Conservation (phyloP, 2,113 vertebrate species). For the Eubucco bourcierii region DNA sequence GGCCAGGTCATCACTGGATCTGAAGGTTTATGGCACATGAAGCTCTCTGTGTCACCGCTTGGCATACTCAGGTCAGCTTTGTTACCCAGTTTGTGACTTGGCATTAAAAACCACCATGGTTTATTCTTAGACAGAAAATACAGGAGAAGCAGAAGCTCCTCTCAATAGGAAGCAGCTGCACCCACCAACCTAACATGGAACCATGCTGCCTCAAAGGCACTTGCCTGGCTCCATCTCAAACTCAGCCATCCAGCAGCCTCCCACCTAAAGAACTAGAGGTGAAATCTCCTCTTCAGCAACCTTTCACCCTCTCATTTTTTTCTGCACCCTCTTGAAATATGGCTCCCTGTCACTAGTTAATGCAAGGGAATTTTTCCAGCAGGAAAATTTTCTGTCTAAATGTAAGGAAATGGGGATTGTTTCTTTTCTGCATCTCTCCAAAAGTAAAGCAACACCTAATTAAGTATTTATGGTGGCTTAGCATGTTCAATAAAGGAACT, state of each 20-base stretch:
- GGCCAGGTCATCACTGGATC: too few species aligned
- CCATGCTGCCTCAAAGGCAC: background rate
- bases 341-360: background rate
- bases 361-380: background rate
- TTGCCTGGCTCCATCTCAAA: background rate
- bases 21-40: too few species aligned
- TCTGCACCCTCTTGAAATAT: background rate
- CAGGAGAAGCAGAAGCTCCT: background rate
- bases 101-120: background rate
- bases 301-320: background rate
- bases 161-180: background rate
- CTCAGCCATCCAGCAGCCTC: background rate
- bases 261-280: background rate
- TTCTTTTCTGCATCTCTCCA: conserved; percentile 4
- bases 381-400: background rate
- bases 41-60: background rate
- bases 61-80: background rate
- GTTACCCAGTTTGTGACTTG: background rate
- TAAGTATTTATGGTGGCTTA: conserved; percentile 39
- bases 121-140: background rate
- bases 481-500: conserved; percentile 1
- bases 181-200: background rate
- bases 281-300: background rate
- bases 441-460: conserved; percentile 36
- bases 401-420: background rate